Percentiles rank a stretch among this genome's conserved stretches.
Conservation (phyloP, 2,888 invertebrate genomes). For the Rotaria macrura region DNA sequence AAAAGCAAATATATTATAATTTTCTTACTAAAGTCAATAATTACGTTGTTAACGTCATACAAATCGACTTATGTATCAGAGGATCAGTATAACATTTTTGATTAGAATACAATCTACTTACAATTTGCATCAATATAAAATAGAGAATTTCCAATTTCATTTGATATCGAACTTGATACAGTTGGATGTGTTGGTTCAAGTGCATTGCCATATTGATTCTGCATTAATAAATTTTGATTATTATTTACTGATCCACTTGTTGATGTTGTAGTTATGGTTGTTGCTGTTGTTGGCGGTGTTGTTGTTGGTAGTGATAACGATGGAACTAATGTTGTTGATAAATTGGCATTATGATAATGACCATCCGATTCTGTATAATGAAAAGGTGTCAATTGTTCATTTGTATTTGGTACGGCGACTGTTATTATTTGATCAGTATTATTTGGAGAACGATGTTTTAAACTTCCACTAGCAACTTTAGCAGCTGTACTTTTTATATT, state of each 20-base stretch:
- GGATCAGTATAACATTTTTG: too few species aligned
- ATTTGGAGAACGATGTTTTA: background rate
- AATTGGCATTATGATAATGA: background rate
- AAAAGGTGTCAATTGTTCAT: background rate
- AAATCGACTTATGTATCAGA: too few species aligned
- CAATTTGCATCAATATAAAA: background rate
- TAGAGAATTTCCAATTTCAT: constrained; percentile 14
- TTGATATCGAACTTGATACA: background rate
- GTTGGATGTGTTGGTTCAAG: background rate
- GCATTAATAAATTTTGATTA: background rate
- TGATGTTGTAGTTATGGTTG: background rate
- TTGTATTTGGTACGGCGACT: background rate
- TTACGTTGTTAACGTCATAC: too few species aligned
- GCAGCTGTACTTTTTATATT: background rate
- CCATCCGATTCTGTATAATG: background rate
- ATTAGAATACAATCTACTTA: background rate
- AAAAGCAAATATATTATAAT: too few species aligned
- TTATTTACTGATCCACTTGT: background rate
- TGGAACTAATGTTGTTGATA: background rate
- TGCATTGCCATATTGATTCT: background rate
- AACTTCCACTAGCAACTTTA: constrained; percentile 4
- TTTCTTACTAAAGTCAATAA: too few species aligned
- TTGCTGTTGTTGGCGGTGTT: too few species aligned
- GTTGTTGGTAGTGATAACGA: too few species aligned
- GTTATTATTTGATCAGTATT: background rate